Conservation (phyloP, 2,797 vertebrate genomes). For the Malacoctenus gilli region DNA sequence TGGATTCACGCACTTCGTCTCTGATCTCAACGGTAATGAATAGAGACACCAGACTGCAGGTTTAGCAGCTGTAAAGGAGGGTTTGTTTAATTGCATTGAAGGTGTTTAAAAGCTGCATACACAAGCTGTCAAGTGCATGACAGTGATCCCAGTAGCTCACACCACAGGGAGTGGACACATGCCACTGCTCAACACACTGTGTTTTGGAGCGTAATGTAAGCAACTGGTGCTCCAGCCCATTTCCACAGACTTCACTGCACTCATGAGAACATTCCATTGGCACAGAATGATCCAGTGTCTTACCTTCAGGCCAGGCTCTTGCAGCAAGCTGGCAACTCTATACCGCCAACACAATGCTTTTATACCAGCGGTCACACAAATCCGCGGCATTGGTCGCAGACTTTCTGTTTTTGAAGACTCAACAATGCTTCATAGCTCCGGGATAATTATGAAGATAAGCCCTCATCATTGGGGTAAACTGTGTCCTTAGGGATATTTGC, state of each 20-base stretch:
- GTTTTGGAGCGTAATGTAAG: slow-evolving; percentile 33
- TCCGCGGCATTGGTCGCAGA: too few relatives aligned
- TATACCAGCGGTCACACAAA: too few relatives aligned
- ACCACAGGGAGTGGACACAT: slow-evolving; percentile 55
- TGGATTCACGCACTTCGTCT: slow-evolving; percentile 10
- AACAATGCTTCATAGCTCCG: too few relatives aligned
- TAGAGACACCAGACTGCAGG: slow-evolving; percentile 3
- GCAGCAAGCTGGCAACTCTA: background rate
- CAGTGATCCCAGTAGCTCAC: slow-evolving; percentile 48
- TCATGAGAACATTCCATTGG: background rate
- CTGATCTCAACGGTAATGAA: background rate
- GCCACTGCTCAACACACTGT: slow-evolving; percentile 33
- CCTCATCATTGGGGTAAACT: too few relatives aligned
- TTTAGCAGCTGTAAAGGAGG: slow-evolving; percentile 35
- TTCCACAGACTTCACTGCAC: slow-evolving; percentile 1
- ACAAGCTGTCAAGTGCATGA: slow-evolving; percentile 44
- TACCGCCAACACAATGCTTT: background rate
- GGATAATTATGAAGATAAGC: too few relatives aligned
- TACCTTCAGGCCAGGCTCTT: background rate
- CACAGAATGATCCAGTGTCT: background rate
- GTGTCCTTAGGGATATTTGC: too few relatives aligned
- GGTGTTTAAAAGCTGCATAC: slow-evolving; percentile 51
- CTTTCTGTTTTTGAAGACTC: too few relatives aligned
- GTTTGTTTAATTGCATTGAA: slow-evolving; percentile 71
- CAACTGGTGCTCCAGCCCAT: slow-evolving; percentile 16